Conservation (phyloP, 92 coral and sea anemone species). For the Epizoanthus scotinus region DNA sequence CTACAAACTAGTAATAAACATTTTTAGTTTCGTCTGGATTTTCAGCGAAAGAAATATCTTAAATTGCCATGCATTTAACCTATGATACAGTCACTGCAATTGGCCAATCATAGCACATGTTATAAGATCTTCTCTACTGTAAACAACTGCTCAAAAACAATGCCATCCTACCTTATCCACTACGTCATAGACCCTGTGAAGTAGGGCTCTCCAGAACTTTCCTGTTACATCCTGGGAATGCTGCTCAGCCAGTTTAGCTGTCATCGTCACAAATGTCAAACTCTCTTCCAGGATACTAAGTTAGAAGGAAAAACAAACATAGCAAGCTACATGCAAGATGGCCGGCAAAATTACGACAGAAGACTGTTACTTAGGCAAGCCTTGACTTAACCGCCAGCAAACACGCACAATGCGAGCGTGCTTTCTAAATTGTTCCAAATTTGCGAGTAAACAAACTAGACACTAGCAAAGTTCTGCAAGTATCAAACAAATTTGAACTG, state of each 20-base stretch:
- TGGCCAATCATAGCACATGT: background rate
- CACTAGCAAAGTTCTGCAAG: too few species aligned
- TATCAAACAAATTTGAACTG: too few species aligned
- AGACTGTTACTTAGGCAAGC: too few species aligned
- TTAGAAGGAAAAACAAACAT: background rate
- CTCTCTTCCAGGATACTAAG: constrained; percentile 78
- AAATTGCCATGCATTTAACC: background rate
- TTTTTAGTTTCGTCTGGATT: too few species aligned
- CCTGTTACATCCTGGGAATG: constrained; percentile 63
- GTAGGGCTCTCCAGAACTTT: constrained; percentile 85
- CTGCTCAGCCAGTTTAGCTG: constrained; percentile 70
- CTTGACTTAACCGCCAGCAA: too few species aligned
- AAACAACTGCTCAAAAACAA: too few species aligned
- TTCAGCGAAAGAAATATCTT: background rate
- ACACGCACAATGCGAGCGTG: too few species aligned
- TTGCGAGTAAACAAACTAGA: too few species aligned
- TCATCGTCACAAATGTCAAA: constrained; percentile 70
- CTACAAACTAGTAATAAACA: too few species aligned
- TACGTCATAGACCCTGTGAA: constrained; percentile 76
- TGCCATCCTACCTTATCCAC: constrained; percentile 77
- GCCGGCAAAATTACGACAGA: background rate
- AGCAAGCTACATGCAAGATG: background rate
- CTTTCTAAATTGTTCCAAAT: too few species aligned
- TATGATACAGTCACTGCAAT: background rate
- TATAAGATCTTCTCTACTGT: background rate